These are phyloP conservation scores for Microctenopoma stevenorrisi DNA, from an alignment of 2,797 vertebrate genomes.

Conservation along the genomic window DNA sequence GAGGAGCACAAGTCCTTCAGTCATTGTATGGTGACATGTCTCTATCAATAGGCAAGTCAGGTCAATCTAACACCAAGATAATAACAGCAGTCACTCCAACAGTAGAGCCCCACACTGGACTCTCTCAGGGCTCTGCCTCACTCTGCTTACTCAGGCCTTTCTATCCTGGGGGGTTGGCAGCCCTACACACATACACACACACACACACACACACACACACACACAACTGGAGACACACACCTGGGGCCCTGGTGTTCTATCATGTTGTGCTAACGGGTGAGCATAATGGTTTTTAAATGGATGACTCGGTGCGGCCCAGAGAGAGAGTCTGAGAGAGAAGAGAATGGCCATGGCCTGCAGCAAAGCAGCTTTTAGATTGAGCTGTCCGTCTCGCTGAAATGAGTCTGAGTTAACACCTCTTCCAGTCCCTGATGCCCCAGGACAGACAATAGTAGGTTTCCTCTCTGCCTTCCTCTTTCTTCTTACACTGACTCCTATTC, in stretches of 20 bases:
- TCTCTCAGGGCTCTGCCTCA: conserved; percentile 66
- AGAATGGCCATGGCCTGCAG: conserved; percentile 84
- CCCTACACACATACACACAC: conserved; percentile 47
- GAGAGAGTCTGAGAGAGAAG: conserved; percentile 76
- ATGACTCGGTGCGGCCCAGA: conserved; percentile 79
- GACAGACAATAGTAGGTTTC: conserved; percentile 80
- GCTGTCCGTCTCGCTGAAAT: conserved; percentile 89
- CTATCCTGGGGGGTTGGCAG: conserved; percentile 68
- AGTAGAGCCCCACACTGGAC: conserved; percentile 66
- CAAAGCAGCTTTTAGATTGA: conserved; percentile 87
- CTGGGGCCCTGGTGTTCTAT: conserved; percentile 79
- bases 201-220: conserved; percentile 45
- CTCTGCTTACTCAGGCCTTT: conserved; percentile 63
- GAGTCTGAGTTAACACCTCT: conserved; percentile 88
- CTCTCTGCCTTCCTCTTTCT: conserved; percentile 66
- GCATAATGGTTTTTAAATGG: conserved; percentile 91
- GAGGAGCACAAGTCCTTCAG: conserved; percentile 59
- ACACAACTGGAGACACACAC: conserved; percentile 56
- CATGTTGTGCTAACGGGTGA: conserved; percentile 88
- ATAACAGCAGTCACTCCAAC: conserved; percentile 75
- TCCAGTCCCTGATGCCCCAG: conserved; percentile 78
- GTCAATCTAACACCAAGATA: conserved; percentile 79
- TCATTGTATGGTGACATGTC: conserved; percentile 71
- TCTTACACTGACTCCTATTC: conserved; percentile 45
- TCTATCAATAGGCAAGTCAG: conserved; percentile 73